phyloP scores from a whole-genome alignment of 1,140 invertebrate genomes.

The Heliconius himera region DNA sequence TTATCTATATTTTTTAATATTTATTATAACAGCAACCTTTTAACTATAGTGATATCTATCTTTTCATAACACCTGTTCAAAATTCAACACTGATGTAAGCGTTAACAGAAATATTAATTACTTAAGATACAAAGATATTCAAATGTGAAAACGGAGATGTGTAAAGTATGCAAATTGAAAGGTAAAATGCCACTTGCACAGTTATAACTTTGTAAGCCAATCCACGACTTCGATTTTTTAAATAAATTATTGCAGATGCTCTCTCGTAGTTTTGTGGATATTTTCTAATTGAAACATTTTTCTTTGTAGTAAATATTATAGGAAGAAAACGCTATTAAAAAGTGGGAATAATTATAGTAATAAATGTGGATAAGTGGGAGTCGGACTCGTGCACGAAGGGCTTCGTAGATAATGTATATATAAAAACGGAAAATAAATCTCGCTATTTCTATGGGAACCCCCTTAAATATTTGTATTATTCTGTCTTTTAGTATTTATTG shows the following conservation, averaged over 20 bases:
- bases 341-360: too few relatives aligned
- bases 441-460: too few relatives aligned
- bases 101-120: slow-evolving; percentile 22
- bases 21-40: not conserved
- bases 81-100: slow-evolving; percentile 2
- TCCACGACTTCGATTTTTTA: not conserved
- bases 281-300: not conserved
- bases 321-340: too few relatives aligned
- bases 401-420: too few relatives aligned
- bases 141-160: slow-evolving; percentile 24
- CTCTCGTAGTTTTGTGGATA: not conserved
- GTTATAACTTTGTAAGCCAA: not conserved
- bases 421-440: too few relatives aligned
- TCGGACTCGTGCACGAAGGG: too few relatives aligned
- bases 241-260: not conserved
- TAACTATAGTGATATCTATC: not conserved
- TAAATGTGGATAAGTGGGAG: too few relatives aligned
- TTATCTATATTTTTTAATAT: not conserved
- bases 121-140: slow-evolving; percentile 29
- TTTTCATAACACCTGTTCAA: not conserved
- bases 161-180: slow-evolving; percentile 21
- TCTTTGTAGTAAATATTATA: not conserved
- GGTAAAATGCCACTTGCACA: slow-evolving; percentile 36
- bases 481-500: too few relatives aligned
- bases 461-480: too few relatives aligned